Evolutionary conservation across 2,888 invertebrate species (phyloP).

Genomic region (Epistrophe grossulariae): DNA sequence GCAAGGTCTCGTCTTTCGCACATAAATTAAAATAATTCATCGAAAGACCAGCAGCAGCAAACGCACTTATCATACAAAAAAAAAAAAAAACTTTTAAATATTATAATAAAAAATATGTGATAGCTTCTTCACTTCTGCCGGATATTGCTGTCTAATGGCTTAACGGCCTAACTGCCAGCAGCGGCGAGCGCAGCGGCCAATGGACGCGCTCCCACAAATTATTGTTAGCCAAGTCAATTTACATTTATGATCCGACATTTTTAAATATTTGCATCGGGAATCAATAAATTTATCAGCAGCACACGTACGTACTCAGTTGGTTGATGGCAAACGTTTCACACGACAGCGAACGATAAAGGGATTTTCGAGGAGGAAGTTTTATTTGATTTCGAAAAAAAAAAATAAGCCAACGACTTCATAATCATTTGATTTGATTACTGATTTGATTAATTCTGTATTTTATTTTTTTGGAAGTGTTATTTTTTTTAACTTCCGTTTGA

Average conservation of each 20-base stretch:
- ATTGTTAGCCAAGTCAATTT: constrained; percentile 45
- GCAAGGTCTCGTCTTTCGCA: constrained; percentile 29
- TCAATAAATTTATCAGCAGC: constrained; percentile 61
- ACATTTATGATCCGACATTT: constrained; percentile 68
- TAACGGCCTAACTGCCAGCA: background rate
- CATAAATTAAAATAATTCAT: constrained; percentile 26
- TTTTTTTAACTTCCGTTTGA: constrained; percentile 11
- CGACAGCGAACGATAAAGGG: constrained; percentile 8
- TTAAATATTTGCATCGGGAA: constrained; percentile 70
- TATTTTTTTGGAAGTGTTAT: constrained; percentile 1
- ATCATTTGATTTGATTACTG: constrained; percentile 17
- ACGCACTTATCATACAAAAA: constrained; percentile 20
- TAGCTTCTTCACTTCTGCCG: constrained; percentile 53
- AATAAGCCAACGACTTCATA: constrained; percentile 34
- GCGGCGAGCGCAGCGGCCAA: constrained; percentile 17
- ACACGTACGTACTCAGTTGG: background rate
- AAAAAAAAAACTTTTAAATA: background rate
- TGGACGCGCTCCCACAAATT: constrained; percentile 62
- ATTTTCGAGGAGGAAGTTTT: constrained; percentile 22
- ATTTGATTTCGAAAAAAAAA: background rate
- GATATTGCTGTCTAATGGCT: constrained; percentile 68
- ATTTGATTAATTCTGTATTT: constrained; percentile 11
- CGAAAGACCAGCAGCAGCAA: background rate
- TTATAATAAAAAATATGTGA: constrained; percentile 7
- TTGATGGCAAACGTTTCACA: constrained; percentile 49